Evolutionary conservation across 2,797 vertebrate species (phyloP), one percentile per base, ranked within the genome.

Genomic region (Synanceia verrucosa): DNA sequence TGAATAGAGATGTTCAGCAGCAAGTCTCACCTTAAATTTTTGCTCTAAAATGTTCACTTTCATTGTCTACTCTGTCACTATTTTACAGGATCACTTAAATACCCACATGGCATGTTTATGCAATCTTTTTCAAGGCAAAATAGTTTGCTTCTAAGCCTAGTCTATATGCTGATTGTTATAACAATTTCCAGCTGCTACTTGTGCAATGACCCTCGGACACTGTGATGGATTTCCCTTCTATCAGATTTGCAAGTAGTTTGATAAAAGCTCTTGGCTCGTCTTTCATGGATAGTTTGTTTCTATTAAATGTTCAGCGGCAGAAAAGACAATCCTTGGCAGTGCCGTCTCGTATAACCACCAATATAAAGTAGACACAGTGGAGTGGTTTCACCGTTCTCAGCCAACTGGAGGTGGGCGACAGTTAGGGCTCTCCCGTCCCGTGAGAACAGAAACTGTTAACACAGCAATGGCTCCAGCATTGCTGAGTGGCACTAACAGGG

Each of bases 361-460:
- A 87, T 84, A 91, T 80, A 78, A 90, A 88, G 78, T 69, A 86
- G 89, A 89, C 89, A 91, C 90, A 91, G 89, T 82, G 87, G 87
- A 90, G 84, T 91, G 90, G 90, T 92, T 94, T 93, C 81, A 86
- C 86, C 85, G 79, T 84, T 85, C 91, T 84, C 89, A 86, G 91
- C 87, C 91, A 92, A 90, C 86, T 84, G 86, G 86, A 90, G 89
- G 88, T 89, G 91, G 87, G 75, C 73, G 85, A 92, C 89, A 84
- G 87, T 91, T 87, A 84, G 87, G 85, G 86, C 90, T 90, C 85
- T 89, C 86, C 85, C 73, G 53, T 93, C 94, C 93, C 91, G 79
- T 85, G 92, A 93, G 94, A 85, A 87, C 85, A 86, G 74, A 90
- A 92, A 90, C 82, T 93, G 88, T 93, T 92, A 94, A 93, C 91